phyloP scores from a whole-genome alignment of 2,888 invertebrate species.

The Aspidapion aeneum region DNA sequence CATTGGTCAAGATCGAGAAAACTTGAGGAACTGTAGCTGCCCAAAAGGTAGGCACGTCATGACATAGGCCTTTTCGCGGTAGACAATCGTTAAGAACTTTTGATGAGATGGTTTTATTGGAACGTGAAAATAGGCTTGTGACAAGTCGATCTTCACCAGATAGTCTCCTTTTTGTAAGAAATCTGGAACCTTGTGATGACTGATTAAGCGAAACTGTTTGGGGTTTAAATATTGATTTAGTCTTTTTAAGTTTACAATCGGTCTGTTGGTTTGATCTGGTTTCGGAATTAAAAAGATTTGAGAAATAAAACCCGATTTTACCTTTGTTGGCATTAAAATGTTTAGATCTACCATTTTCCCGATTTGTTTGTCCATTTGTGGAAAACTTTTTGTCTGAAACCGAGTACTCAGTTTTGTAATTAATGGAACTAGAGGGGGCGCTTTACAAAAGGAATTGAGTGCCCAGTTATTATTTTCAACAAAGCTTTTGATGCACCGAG shows the following conservation, averaged over 20 bases:
- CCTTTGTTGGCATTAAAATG: neutral
- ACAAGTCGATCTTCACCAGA: slow-evolving; percentile 25
- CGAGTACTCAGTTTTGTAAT: too few species aligned
- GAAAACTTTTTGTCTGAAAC: too few species aligned
- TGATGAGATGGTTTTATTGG: too few species aligned
- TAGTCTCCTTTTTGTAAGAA: slow-evolving; percentile 25
- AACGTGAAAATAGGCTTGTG: slow-evolving; percentile 28
- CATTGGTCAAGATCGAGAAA: slow-evolving; percentile 5
- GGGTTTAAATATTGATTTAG: slow-evolving; percentile 21
- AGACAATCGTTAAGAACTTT: slow-evolving; percentile 18
- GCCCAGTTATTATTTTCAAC: too few species aligned
- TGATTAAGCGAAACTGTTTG: slow-evolving; percentile 23
- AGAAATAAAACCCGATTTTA: slow-evolving; percentile 4
- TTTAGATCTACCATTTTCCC: neutral
- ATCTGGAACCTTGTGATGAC: slow-evolving; percentile 23
- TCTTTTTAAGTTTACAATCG: slow-evolving; percentile 20
- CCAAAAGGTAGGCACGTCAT: slow-evolving; percentile 26
- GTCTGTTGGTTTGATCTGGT: too few species aligned
- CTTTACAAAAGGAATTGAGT: too few species aligned
- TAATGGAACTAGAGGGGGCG: too few species aligned
- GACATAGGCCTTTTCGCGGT: slow-evolving; percentile 17
- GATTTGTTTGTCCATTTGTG: slow-evolving; percentile 1
- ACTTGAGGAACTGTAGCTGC: slow-evolving; percentile 13
- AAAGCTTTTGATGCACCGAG: too few species aligned
- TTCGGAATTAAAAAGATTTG: slow-evolving; percentile 22